phyloP scores from a whole-genome alignment of 92 coral and sea anemone genomes.

The Epizoanthus stellaris region DNA sequence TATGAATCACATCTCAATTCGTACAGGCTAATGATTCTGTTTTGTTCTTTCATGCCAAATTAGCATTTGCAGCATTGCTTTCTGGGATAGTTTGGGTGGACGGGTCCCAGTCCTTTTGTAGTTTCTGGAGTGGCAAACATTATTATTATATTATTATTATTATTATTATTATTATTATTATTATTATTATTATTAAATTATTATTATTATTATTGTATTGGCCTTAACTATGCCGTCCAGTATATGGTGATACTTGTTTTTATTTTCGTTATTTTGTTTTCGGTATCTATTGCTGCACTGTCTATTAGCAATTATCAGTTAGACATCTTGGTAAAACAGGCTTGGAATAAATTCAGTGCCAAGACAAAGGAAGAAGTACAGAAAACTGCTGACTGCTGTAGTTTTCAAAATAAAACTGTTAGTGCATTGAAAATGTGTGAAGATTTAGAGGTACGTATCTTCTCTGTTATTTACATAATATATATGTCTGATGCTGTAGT shows the following conservation, averaged over 20 bases:
- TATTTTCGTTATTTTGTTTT: constrained; percentile 88
- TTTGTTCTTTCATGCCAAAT: no score
- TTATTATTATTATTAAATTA: no score
- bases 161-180: no score
- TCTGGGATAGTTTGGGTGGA: no score
- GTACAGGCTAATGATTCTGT: no score
- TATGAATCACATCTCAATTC: no score
- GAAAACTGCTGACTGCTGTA: constrained; percentile 80
- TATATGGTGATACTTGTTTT: constrained; percentile 88
- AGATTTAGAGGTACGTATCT: constrained; percentile 40
- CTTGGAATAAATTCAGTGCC: constrained; percentile 73
- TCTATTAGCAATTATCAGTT: constrained; percentile 76
- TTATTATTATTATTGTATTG: neutral
- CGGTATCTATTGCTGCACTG: constrained; percentile 92
- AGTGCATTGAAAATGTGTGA: constrained; percentile 2
- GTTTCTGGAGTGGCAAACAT: no score
- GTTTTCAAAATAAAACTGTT: constrained; percentile 62
- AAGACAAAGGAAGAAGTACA: constrained; percentile 73
- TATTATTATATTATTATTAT: no score
- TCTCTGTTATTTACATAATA: neutral
- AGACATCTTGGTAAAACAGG: constrained; percentile 60
- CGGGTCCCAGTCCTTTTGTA: no score
- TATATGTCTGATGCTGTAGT: neutral
- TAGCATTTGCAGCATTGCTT: no score
- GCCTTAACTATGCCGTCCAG: constrained; percentile 75